Conservation (phyloP, 2,888 invertebrate species). For the Nipponacmea schrenckii region DNA sequence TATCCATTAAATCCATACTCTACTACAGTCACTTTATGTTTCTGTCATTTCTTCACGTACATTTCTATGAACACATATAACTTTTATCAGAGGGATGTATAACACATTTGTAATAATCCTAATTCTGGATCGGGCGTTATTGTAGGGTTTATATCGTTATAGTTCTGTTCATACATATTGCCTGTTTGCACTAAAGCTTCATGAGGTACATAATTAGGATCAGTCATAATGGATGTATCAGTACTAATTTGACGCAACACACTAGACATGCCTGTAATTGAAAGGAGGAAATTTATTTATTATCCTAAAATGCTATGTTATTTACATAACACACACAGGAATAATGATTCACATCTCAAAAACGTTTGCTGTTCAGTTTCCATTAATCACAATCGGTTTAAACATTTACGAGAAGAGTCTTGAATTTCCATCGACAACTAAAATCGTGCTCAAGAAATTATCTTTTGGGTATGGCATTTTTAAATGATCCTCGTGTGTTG, state of each 20-base stretch:
- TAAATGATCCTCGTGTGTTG: too few species aligned
- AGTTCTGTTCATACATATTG: neutral
- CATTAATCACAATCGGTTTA: neutral
- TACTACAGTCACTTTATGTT: too few species aligned
- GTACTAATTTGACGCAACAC: conserved; percentile 44
- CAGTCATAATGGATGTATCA: conserved; percentile 47
- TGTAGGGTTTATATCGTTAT: neutral
- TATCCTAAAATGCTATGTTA: neutral
- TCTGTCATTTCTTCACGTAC: too few species aligned
- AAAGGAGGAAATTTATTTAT: too few species aligned
- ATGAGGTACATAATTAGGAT: conserved; percentile 39
- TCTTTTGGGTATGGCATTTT: too few species aligned
- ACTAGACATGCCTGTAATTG: conserved; percentile 39
- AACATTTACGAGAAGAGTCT: too few species aligned
- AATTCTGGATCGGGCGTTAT: neutral
- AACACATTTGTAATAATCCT: neutral
- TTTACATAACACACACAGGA: neutral
- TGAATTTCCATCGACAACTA: too few species aligned
- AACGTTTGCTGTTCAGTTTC: neutral
- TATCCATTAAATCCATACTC: too few species aligned
- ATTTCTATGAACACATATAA: too few species aligned
- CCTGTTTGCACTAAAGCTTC: conserved; percentile 33
- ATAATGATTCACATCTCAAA: neutral
- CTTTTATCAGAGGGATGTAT: neutral
- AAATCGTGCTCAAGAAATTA: too few species aligned